Evolutionary conservation across 35 echinoderm and acorn worm species (phyloP), one percentile per base, ranked within the genome.

Genomic region (Apostichopus japonicus): DNA sequence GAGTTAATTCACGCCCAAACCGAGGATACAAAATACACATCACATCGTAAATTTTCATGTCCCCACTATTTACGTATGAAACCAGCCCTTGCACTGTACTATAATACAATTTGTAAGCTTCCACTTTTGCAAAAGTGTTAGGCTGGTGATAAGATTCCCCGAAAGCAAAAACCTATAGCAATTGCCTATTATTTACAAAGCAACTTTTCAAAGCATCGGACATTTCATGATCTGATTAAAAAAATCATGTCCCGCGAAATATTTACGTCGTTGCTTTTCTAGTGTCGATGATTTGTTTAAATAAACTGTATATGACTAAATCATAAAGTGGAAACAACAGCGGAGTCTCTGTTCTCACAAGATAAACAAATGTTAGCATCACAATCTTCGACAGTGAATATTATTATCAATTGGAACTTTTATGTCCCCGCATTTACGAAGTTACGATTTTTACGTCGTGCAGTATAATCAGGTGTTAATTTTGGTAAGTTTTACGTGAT

Each of bases 31-130:
- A 6, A 22, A 78, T 33, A 33, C 23, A 21, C 23, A 33, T 22
- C 1, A 78, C 76, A 78, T 78, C 76, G 76, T 78, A 78, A 78
- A 78, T 78, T 19, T 78, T 78, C 10, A 33, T 78, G 76, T 78
- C 76, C 76, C 76, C 6, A 78, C 8, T 2, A 57, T 78, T 78
- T 78, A 78, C 76, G 76, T 78, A 78, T 19, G 76, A 22, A 78
- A 78, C 16, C 6, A 1, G 76, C n/a, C 23, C n/a, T 13, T 78
- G 22, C 76, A 78, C 76, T 3, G 6, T 33, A 78, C 76, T 33
- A 78, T n/a, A 78, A 24, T 33, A 78, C 76, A 22, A 8, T 13
- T 78, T 78, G 8, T 78, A 78, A 22, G 13, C 76, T 23, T 10
- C 76, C 76, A 78, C 76, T 19, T 78, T 24, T 22, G n/a, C 33